phyloP scores from a whole-genome alignment of 2,888 invertebrate species.

The Drosophila algonquin region DNA sequence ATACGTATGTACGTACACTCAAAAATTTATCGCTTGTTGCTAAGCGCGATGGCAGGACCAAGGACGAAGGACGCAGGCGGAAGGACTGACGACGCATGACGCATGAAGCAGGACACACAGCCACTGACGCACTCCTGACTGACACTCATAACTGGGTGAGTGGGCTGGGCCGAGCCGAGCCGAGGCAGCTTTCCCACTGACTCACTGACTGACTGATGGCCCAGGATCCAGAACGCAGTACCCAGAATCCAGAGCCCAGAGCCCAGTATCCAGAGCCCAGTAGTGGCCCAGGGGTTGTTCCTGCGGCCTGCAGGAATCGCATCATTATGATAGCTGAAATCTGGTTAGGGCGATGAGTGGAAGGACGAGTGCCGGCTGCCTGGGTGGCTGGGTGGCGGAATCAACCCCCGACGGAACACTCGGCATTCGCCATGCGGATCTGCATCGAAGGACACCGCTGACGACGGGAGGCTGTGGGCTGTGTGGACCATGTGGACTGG shows the following conservation, averaged over 20 bases:
- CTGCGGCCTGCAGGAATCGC: conserved; percentile 64
- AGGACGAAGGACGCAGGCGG: no score
- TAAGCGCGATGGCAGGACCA: conserved; percentile 37
- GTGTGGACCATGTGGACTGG: not conserved
- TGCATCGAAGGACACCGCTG: conserved; percentile 37
- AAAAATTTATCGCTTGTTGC: conserved; percentile 76
- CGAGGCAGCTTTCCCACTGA: conserved; percentile 66
- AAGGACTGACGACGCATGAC: not conserved
- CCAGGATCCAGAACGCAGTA: conserved; percentile 20
- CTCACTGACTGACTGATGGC: conserved; percentile 73
- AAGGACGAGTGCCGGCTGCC: conserved; percentile 56
- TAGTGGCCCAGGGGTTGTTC: conserved; percentile 50
- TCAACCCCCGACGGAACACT: conserved; percentile 25
- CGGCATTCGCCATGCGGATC: conserved; percentile 18
- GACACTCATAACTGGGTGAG: conserved; percentile 75
- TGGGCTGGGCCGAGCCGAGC: conserved; percentile 60
- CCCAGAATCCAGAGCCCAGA: conserved; percentile 14
- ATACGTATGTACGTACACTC: not conserved
- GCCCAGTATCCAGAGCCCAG: conserved; percentile 5
- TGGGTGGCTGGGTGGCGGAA: conserved; percentile 37
- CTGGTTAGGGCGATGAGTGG: conserved; percentile 44
- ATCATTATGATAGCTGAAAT: conserved; percentile 73
- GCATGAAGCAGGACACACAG: conserved; percentile 49
- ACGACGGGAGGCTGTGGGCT: conserved; percentile 6
- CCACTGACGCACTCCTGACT: not conserved